A percentile compares a stretch with the other conserved stretches of the same genome.
These are phyloP conservation scores for Drosophila recens DNA, from an alignment of 2,888 invertebrate genomes.

Conservation along the genomic window DNA sequence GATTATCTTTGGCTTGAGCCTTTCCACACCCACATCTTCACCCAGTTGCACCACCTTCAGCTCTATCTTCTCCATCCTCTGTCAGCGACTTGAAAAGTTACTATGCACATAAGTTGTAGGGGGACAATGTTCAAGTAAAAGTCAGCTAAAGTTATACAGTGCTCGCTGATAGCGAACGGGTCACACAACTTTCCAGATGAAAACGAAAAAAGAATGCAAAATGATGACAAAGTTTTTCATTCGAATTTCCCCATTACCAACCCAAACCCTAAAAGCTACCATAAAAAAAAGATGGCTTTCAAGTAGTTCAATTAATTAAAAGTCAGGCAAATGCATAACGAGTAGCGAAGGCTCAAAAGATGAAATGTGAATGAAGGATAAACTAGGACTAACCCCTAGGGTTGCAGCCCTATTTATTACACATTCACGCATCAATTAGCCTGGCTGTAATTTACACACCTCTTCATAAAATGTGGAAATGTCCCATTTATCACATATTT, in stretches of 20 bases:
- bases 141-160: conserved; percentile 62
- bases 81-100: conserved; percentile 52
- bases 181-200: conserved; percentile 48
- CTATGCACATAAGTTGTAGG: conserved; percentile 38
- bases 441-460: not conserved
- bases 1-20: conserved; percentile 61
- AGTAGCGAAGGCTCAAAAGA: conserved; percentile 19
- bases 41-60: not conserved
- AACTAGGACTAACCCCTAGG: not conserved
- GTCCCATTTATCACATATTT: not conserved
- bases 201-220: conserved; percentile 36
- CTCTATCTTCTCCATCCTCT: conserved; percentile 2
- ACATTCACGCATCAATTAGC: conserved; percentile 20
- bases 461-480: not conserved
- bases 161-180: conserved; percentile 60
- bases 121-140: conserved; percentile 56
- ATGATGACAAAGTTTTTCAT: conserved; percentile 56
- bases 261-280: conserved; percentile 5
- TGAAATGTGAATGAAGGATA: not conserved
- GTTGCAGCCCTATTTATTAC: not conserved
- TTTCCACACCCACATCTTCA: conserved; percentile 7
- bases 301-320: conserved; percentile 78
- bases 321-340: conserved; percentile 60
- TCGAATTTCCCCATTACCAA: conserved; percentile 4
- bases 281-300: conserved; percentile 25